Evolutionary conservation across 2,113 vertebrate species (phyloP).

Genomic region (Indicator maculatus): DNA sequence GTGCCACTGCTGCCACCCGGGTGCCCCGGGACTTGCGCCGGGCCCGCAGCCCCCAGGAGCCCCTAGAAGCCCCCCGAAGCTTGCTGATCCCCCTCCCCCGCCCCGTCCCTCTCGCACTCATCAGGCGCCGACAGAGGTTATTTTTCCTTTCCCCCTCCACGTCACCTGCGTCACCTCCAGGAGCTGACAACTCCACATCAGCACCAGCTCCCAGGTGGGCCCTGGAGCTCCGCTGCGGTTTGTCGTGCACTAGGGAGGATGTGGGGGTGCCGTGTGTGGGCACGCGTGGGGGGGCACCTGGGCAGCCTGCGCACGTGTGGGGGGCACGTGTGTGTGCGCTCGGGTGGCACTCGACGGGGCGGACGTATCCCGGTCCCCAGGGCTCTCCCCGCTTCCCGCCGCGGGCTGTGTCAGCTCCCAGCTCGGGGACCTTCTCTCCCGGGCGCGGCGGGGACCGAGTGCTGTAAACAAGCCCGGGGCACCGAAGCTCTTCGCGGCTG

Average conservation of each 20-base stretch:
- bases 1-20: not conserved
- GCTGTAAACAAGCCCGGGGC: slow-evolving; percentile 18
- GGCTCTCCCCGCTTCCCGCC: not conserved
- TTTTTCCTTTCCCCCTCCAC: not conserved
- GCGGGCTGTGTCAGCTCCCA: not conserved
- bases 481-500: not conserved
- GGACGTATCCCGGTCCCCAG: not conserved
- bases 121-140: not conserved
- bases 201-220: slow-evolving; percentile 56
- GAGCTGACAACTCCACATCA: slow-evolving; percentile 43
- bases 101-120: not conserved
- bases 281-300: not conserved
- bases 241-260: not conserved
- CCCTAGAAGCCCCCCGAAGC: not conserved
- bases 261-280: not conserved
- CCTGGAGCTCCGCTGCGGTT: not conserved
- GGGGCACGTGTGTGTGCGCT: accelerated
- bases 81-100: accelerated
- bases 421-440: not conserved
- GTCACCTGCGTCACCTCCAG: not conserved
- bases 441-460: not conserved
- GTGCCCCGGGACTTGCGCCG: accelerated
- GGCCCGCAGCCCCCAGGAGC: not conserved
- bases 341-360: not conserved
- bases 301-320: not conserved